These are phyloP conservation scores for Pelagia noctiluca DNA, from an alignment of 30 jellyfish, hydroid and myxozoan genomes.

Conservation along the genomic window DNA sequence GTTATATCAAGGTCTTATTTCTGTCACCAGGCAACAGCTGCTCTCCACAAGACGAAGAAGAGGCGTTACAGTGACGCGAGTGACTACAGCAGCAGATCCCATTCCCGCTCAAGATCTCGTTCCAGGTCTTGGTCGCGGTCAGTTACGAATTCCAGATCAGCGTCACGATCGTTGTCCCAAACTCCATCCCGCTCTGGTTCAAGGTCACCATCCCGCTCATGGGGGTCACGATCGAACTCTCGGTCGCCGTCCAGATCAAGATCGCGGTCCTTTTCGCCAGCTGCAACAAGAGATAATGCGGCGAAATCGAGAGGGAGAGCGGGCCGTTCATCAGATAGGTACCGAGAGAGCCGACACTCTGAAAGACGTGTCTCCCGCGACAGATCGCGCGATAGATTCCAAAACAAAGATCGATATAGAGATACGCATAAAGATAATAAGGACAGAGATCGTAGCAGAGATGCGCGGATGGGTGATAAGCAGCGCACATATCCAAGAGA, in stretches of 20 bases:
- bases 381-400: conserved; percentile 48
- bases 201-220: conserved; percentile 28
- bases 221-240: conserved; percentile 43
- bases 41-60: conserved; percentile 71
- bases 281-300: background rate
- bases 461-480: conserved; percentile 27
- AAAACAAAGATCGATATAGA: conserved; percentile 48
- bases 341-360: conserved; percentile 33
- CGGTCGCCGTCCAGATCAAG: conserved; percentile 71
- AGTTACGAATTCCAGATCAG: conserved; percentile 60
- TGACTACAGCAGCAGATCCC: conserved; percentile 74
- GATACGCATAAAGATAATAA: conserved; percentile 31
- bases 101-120: conserved; percentile 65
- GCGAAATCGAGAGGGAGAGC: conserved; percentile 46
- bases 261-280: conserved; percentile 15
- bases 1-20: too few relatives aligned
- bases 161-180: conserved; percentile 58
- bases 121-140: conserved; percentile 67
- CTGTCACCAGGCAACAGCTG: conserved; percentile 63
- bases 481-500: conserved; percentile 64
- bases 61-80: conserved; percentile 71
- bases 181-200: conserved; percentile 72
- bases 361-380: conserved; percentile 10
- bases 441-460: conserved; percentile 58
- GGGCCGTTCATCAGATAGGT: conserved; percentile 46